Evolutionary conservation across 2,113 vertebrate genomes (phyloP).

Genomic region (Oncorhynchus gorbuscha): DNA sequence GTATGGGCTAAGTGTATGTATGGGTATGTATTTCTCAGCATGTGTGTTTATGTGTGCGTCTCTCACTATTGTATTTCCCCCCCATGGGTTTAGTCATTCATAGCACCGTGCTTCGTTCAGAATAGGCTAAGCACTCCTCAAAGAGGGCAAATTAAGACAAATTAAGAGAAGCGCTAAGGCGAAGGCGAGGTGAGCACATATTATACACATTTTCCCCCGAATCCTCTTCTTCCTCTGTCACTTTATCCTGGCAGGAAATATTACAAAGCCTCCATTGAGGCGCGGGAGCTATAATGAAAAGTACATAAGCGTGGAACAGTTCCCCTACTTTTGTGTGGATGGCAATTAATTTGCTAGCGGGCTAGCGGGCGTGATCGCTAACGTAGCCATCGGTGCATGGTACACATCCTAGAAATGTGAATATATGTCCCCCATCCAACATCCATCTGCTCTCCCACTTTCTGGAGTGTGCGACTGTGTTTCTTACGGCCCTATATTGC

Average conservation of each 20-base stretch:
- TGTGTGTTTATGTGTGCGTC: background rate
- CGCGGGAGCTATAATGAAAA: constrained; percentile 56
- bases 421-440: constrained; percentile 29
- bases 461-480: constrained; percentile 1
- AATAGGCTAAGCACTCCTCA: constrained; percentile 51
- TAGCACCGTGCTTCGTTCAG: constrained; percentile 45
- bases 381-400: constrained; percentile 41
- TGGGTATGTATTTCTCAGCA: background rate
- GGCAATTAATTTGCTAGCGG: constrained; percentile 59
- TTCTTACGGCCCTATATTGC: constrained; percentile 25
- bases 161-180: constrained; percentile 61
- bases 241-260: constrained; percentile 45
- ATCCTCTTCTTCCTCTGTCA: constrained; percentile 5
- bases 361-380: constrained; percentile 37
- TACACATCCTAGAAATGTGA: constrained; percentile 48
- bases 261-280: constrained; percentile 48
- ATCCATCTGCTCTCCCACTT: constrained; percentile 31
- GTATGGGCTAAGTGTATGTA: background rate
- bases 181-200: constrained; percentile 55
- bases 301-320: constrained; percentile 57
- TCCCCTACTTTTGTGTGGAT: constrained; percentile 53
- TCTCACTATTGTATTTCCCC: background rate
- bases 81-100: constrained; percentile 37
- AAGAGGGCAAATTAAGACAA: constrained; percentile 68
- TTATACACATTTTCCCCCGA: constrained; percentile 43